phyloP scores from a whole-genome alignment of 2,113 vertebrate species.

The Lophius piscatorius region DNA sequence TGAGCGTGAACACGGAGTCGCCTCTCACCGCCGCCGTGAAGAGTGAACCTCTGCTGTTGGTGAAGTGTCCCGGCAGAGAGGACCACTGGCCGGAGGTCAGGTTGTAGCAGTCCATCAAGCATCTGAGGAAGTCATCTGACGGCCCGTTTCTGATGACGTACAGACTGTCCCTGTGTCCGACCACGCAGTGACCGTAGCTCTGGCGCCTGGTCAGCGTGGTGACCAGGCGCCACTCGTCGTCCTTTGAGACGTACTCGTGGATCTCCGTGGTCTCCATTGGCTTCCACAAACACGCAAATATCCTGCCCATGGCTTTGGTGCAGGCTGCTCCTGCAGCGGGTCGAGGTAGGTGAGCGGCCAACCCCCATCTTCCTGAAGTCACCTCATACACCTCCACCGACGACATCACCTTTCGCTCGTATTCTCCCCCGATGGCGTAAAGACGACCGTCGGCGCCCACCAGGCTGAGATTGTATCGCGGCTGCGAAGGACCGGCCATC shows the following conservation, averaged over 20 bases:
- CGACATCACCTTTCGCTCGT: conserved; percentile 79
- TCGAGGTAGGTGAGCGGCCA: conserved; percentile 83
- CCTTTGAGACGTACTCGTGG: conserved; percentile 77
- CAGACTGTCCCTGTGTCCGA: conserved; percentile 88
- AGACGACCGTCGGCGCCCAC: conserved; percentile 80
- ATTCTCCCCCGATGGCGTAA: conserved; percentile 88
- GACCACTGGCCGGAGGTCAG: conserved; percentile 87
- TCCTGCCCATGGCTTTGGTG: conserved; percentile 83
- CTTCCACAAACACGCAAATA: conserved; percentile 91
- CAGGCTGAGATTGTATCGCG: conserved; percentile 84
- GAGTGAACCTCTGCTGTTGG: conserved; percentile 91
- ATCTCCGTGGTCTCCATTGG: conserved; percentile 87
- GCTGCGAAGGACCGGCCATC: conserved; percentile 84
- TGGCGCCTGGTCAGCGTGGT: conserved; percentile 83
- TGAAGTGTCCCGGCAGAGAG: conserved; percentile 85
- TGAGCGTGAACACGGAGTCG: conserved; percentile 87
- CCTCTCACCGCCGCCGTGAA: conserved; percentile 85
- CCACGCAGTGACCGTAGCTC: conserved; percentile 92
- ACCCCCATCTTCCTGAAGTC: conserved; percentile 78
- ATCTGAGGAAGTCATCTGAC: conserved; percentile 88
- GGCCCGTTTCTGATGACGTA: conserved; percentile 91
- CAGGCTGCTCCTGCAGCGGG: conserved; percentile 82
- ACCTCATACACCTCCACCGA: conserved; percentile 85
- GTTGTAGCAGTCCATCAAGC: conserved; percentile 88
- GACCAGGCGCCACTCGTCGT: conserved; percentile 79